phyloP scores from a whole-genome alignment of 2,888 invertebrate genomes.

The Dryobotodes eremita region DNA sequence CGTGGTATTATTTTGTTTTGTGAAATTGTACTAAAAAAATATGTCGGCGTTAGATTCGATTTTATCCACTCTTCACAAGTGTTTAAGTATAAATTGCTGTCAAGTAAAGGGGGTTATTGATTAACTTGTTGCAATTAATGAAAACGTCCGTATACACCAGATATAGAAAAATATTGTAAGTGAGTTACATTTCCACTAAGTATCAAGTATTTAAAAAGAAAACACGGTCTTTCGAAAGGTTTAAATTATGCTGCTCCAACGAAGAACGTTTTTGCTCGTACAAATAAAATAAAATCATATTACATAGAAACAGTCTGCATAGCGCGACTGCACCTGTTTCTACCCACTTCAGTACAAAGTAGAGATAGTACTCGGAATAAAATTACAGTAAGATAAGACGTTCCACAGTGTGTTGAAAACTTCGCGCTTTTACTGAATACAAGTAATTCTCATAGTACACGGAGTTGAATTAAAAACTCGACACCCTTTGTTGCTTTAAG shows the following conservation, averaged over 20 bases:
- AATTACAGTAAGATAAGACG: slow-evolving; percentile 38
- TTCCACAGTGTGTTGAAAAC: slow-evolving; percentile 34
- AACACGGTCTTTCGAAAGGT: not conserved
- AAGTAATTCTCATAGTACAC: slow-evolving; percentile 26
- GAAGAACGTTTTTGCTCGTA: slow-evolving; percentile 5
- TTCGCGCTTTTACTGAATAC: slow-evolving; percentile 26
- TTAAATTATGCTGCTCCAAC: not conserved
- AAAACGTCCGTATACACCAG: not conserved
- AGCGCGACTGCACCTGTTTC: slow-evolving; percentile 13
- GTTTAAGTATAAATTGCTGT: not conserved
- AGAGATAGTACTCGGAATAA: slow-evolving; percentile 38
- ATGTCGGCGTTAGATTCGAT: not conserved
- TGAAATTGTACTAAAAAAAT: not conserved
- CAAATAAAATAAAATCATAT: slow-evolving; percentile 26
- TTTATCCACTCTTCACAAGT: not conserved
- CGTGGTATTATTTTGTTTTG: not conserved
- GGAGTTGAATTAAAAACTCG: slow-evolving; percentile 39
- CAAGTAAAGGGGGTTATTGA: not conserved
- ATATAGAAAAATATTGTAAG: not conserved
- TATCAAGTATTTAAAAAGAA: not conserved
- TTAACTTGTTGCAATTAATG: not conserved
- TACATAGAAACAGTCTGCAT: not conserved
- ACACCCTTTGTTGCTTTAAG: slow-evolving; percentile 29
- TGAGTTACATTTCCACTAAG: not conserved
- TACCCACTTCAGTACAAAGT: not conserved